Evolutionary conservation across 2,797 vertebrate species (phyloP).

Genomic region (Pelochelys cantorii): DNA sequence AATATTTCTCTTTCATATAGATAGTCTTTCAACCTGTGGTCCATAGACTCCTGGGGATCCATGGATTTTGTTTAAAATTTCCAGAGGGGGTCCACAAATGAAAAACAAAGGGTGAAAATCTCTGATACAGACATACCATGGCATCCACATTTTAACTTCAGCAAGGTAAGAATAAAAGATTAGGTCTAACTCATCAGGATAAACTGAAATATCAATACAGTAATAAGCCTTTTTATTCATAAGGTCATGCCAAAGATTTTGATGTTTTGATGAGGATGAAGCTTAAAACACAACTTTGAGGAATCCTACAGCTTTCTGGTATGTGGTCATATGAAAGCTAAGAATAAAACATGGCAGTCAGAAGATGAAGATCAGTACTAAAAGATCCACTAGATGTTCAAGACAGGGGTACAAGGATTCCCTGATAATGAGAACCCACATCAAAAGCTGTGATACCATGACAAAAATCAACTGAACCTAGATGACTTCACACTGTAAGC

Average conservation of each 20-base stretch:
- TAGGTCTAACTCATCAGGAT: not conserved
- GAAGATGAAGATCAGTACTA: not conserved
- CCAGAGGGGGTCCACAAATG: too few species aligned
- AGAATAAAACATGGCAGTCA: not conserved
- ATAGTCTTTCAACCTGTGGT: too few species aligned
- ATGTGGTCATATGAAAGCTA: not conserved
- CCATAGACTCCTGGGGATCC: too few species aligned
- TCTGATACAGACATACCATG: not conserved
- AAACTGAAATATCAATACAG: not conserved
- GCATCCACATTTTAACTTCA: not conserved
- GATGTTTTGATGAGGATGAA: not conserved
- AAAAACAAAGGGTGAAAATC: too few species aligned
- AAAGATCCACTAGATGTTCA: not conserved
- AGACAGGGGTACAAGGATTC: conserved; percentile 18
- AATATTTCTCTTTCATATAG: not conserved
- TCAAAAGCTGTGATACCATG: not conserved
- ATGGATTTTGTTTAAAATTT: too few species aligned
- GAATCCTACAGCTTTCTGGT: not conserved
- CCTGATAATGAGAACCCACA: not conserved
- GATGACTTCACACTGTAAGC: not conserved
- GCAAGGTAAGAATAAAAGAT: not conserved
- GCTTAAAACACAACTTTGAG: not conserved
- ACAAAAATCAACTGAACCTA: conserved; percentile 10
- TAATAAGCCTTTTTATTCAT: not conserved
- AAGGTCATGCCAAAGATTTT: not conserved